Conservation (phyloP, 2,797 vertebrate species). For the Centropyge bicolor region DNA sequence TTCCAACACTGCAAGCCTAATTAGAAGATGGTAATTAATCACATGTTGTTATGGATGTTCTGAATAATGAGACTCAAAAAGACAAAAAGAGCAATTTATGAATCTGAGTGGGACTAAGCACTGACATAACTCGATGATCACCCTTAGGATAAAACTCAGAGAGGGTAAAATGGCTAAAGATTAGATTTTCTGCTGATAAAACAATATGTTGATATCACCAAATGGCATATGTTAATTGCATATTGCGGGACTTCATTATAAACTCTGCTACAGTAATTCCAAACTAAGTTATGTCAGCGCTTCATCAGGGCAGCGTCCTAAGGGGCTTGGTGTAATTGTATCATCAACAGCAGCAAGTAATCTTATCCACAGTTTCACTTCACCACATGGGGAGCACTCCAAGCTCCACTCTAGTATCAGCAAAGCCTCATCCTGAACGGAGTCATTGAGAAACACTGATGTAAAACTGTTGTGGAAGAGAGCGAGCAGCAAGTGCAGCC, state of each 20-base stretch:
- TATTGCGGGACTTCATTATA: slow-evolving; percentile 73
- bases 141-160: slow-evolving; percentile 23
- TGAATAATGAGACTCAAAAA: slow-evolving; percentile 69
- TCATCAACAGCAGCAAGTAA: slow-evolving; percentile 50
- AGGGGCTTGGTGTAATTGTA: slow-evolving; percentile 63
- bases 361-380: slow-evolving; percentile 29
- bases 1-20: slow-evolving; percentile 78
- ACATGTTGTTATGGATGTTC: slow-evolving; percentile 67
- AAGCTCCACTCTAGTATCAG: slow-evolving; percentile 32
- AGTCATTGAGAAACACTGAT: slow-evolving; percentile 15
- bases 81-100: slow-evolving; percentile 69
- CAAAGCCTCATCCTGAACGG: slow-evolving; percentile 12
- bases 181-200: slow-evolving; percentile 56
- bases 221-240: slow-evolving; percentile 69
- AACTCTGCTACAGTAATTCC: slow-evolving; percentile 69
- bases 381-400: slow-evolving; percentile 36
- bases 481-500: background rate
- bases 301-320: slow-evolving; percentile 55
- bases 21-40: slow-evolving; percentile 80
- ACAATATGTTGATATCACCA: slow-evolving; percentile 72
- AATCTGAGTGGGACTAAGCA: slow-evolving; percentile 64
- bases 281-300: slow-evolving; percentile 67
- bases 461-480: background rate
- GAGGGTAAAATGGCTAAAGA: slow-evolving; percentile 31
- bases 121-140: slow-evolving; percentile 48